phyloP scores from a whole-genome alignment of 2,797 vertebrate genomes.

The Hylomyscus alleni region DNA sequence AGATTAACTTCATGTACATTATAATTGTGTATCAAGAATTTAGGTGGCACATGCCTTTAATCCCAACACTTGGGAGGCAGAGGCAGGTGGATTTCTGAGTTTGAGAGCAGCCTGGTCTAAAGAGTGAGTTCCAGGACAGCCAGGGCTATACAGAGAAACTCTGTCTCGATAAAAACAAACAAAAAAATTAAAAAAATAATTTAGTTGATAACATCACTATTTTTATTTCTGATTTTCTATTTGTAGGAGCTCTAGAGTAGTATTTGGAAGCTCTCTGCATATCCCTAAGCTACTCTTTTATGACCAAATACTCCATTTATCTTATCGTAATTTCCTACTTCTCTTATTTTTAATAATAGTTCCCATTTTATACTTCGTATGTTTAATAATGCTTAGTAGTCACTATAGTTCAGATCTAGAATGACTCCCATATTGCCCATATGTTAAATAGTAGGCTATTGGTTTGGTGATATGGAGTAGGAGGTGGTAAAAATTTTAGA shows the following conservation, averaged over 20 bases:
- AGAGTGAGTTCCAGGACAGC: too few species aligned
- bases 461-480: neutral
- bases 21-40: neutral
- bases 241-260: neutral
- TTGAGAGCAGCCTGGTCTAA: too few species aligned
- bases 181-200: neutral
- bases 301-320: neutral
- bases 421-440: neutral
- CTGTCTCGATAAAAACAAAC: too few species aligned
- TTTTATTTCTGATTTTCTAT: slow-evolving; percentile 43
- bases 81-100: too few species aligned
- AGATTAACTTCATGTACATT: slow-evolving; percentile 32
- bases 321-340: neutral
- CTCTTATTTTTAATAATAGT: slow-evolving; percentile 33
- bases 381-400: slow-evolving; percentile 23
- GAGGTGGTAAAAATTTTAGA: neutral
- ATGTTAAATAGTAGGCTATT: neutral
- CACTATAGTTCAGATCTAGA: neutral
- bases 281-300: neutral
- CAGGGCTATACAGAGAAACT: too few species aligned
- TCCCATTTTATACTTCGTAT: neutral
- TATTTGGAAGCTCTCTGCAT: neutral
- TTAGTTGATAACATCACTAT: neutral
- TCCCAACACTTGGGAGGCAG: too few species aligned
- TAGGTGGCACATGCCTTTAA: too few species aligned